These are phyloP conservation scores for Nettapus auritus DNA, from an alignment of 2,113 vertebrate species.

Conservation along the genomic window DNA sequence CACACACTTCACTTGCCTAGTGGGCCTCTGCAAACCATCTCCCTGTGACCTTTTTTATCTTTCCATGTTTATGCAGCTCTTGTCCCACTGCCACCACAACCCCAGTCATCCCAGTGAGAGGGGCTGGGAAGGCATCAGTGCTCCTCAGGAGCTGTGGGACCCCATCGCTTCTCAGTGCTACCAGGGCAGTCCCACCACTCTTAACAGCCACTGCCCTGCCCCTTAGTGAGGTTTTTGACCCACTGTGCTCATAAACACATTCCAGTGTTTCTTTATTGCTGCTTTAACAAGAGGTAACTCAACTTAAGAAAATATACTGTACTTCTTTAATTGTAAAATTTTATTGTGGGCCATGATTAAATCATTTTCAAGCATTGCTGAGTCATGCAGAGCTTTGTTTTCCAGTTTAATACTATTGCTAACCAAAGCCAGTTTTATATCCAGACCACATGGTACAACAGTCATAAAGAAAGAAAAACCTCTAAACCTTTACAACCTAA, in stretches of 20 bases:
- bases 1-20: neutral
- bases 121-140: neutral
- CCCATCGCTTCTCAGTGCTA: neutral
- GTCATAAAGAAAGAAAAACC: neutral
- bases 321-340: constrained; percentile 32
- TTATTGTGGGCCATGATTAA: neutral
- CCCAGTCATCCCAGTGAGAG: neutral
- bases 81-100: too few relatives aligned
- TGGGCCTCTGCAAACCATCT: neutral
- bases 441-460: constrained; percentile 26
- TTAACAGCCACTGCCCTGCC: neutral
- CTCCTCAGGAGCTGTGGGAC: neutral
- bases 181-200: neutral
- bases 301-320: neutral
- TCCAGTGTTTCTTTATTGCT: neutral
- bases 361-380: neutral
- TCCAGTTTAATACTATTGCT: constrained; percentile 17
- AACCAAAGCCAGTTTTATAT: constrained; percentile 53
- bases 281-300: neutral
- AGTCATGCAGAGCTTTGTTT: constrained; percentile 24
- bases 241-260: neutral
- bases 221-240: neutral
- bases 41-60: neutral
- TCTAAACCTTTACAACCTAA: neutral
- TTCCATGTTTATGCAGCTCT: fast-evolving